phyloP scores from a whole-genome alignment of 2,888 invertebrate species.

The Lasioglossum morio region DNA sequence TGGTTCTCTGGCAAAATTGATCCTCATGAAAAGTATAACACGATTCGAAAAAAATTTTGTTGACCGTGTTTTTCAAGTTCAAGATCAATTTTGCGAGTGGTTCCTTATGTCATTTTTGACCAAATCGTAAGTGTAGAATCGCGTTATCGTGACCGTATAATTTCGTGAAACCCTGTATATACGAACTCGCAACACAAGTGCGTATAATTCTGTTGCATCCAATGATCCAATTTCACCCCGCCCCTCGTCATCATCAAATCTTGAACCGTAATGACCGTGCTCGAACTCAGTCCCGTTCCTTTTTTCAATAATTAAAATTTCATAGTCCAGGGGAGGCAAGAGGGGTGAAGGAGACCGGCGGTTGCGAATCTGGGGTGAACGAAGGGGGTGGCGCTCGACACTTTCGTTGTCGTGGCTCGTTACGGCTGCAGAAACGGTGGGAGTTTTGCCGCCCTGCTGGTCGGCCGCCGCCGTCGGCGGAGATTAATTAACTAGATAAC shows the following conservation, averaged over 20 bases:
- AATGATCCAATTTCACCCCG: neutral
- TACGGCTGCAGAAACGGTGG: slow-evolving; percentile 70
- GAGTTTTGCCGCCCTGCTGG: slow-evolving; percentile 74
- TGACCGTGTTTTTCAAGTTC: too few species aligned
- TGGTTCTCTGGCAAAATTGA: too few species aligned
- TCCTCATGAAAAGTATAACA: too few species aligned
- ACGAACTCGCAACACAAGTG: too few species aligned
- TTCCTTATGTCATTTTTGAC: too few species aligned
- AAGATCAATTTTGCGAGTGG: too few species aligned
- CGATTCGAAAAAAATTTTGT: too few species aligned
- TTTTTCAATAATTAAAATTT: slow-evolving; percentile 63
- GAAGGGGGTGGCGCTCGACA: slow-evolving; percentile 62
- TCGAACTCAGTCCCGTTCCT: slow-evolving; percentile 29
- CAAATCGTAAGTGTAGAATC: too few species aligned
- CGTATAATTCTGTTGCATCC: neutral
- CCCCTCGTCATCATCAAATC: neutral
- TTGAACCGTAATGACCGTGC: neutral
- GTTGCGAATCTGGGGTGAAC: slow-evolving; percentile 24
- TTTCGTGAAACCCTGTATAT: too few species aligned
- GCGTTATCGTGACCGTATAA: too few species aligned
- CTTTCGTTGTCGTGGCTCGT: slow-evolving; percentile 75
- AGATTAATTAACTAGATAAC: slow-evolving; percentile 84
- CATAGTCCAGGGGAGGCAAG: slow-evolving; percentile 24
- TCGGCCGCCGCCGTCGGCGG: slow-evolving; percentile 75
- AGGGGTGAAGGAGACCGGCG: slow-evolving; percentile 4